phyloP scores from a whole-genome alignment of 2,797 vertebrate genomes.

The Xiphorhynchus erythropygius region DNA sequence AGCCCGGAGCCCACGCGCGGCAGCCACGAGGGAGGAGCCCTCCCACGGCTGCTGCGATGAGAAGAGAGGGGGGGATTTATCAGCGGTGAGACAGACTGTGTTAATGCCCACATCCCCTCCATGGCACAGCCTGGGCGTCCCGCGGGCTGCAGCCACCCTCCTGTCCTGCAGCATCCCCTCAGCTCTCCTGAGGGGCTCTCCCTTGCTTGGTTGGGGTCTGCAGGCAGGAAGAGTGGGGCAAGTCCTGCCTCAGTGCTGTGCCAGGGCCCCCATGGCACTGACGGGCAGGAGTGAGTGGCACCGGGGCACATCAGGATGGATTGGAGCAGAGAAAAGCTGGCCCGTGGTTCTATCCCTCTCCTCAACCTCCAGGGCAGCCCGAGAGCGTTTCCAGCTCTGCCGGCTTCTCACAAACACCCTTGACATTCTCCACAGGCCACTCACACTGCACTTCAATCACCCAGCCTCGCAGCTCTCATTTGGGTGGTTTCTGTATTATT shows the following conservation, averaged over 20 bases:
- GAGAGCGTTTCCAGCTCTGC: background rate
- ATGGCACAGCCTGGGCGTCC: background rate
- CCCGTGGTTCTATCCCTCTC: background rate
- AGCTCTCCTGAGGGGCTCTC: background rate
- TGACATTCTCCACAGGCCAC: background rate
- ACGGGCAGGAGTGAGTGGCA: background rate
- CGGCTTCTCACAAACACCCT: background rate
- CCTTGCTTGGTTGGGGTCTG: background rate
- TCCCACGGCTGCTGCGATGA: background rate
- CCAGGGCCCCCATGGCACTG: fast-evolving
- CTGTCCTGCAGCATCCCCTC: background rate
- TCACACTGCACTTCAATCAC: background rate
- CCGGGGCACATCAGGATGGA: fast-evolving
- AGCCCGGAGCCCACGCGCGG: fast-evolving
- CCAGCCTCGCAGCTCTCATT: background rate
- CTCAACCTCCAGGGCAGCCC: background rate
- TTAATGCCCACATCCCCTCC: background rate
- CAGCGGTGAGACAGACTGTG: background rate
- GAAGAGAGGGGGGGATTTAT: background rate
- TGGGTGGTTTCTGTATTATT: background rate
- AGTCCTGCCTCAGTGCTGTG: background rate
- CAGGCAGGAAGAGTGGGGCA: background rate
- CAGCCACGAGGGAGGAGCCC: background rate
- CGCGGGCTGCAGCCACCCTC: background rate
- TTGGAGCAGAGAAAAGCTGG: fast-evolving